Conservation (phyloP, 92 coral and sea anemone genomes). For the Metridium senile region DNA sequence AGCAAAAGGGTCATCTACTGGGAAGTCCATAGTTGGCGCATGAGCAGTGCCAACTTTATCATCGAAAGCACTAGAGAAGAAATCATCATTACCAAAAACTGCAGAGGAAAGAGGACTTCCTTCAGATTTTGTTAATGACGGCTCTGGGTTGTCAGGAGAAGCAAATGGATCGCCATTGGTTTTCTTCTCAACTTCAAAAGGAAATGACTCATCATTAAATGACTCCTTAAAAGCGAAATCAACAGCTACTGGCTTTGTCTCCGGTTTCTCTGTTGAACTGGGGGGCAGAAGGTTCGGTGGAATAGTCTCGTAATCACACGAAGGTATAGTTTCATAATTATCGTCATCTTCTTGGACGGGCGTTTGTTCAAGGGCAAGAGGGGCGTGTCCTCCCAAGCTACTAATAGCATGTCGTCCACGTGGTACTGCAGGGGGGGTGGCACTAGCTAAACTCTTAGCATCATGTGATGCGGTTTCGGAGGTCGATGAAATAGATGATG, state of each 20-base stretch:
- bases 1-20: constrained; percentile 76
- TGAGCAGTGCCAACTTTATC: constrained; percentile 2
- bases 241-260: background rate
- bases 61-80: constrained; percentile 37
- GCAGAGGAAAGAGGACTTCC: constrained; percentile 11
- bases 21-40: constrained; percentile 28
- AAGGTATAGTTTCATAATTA: constrained; percentile 36
- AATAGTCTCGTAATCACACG: constrained; percentile 41
- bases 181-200: background rate
- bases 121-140: background rate
- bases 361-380: background rate
- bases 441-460: constrained; percentile 19
- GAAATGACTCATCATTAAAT: constrained; percentile 5
- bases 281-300: constrained; percentile 4
- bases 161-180: constrained; percentile 2
- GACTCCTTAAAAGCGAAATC: constrained; percentile 25
- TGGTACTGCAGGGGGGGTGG: constrained; percentile 13
- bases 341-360: constrained; percentile 15
- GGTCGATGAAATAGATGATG: constrained; percentile 63
- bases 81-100: constrained; percentile 29
- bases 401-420: background rate
- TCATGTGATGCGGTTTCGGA: constrained; percentile 53
- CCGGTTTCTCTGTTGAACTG: constrained; percentile 6
- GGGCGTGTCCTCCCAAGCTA: background rate
- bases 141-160: background rate